Conservation (phyloP, 2,888 invertebrate species). For the Epinotia nisella region DNA sequence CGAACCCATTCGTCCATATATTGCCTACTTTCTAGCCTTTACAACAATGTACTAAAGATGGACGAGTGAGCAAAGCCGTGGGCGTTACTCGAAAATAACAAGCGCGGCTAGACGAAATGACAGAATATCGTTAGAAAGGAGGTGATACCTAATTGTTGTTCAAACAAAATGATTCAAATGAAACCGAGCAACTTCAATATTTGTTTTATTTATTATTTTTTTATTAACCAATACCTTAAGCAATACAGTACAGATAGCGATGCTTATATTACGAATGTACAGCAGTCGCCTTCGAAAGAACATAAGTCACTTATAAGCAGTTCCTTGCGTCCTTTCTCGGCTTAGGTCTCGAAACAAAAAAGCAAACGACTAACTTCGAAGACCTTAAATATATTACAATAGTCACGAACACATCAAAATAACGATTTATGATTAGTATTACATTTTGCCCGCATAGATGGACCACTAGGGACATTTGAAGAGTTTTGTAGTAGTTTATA, state of each 20-base stretch:
- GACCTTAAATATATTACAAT: slow-evolving; percentile 53
- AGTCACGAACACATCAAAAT: slow-evolving; percentile 46
- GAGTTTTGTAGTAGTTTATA: slow-evolving; percentile 15
- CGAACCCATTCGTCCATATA: too few species aligned
- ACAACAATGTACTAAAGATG: too few species aligned
- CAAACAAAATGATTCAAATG: slow-evolving; percentile 4
- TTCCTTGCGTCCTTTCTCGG: slow-evolving; percentile 27
- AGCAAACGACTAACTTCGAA: slow-evolving; percentile 43
- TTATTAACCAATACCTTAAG: slow-evolving; percentile 82
- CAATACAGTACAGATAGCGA: slow-evolving; percentile 75
- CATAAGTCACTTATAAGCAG: slow-evolving; percentile 43
- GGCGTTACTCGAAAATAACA: neutral
- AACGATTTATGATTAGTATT: slow-evolving; percentile 26
- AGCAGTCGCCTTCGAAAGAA: slow-evolving; percentile 48
- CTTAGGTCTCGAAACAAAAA: slow-evolving; percentile 48
- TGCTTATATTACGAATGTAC: slow-evolving; percentile 62
- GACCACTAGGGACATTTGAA: slow-evolving; percentile 19
- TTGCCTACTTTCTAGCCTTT: too few species aligned
- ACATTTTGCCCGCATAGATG: slow-evolving; percentile 20
- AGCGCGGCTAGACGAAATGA: neutral
- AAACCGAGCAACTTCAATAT: slow-evolving; percentile 45
- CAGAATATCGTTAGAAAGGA: neutral
- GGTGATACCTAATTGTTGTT: neutral
- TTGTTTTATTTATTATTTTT: slow-evolving; percentile 73
- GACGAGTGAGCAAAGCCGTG: neutral